These are phyloP conservation scores for Meandrina meandrites DNA, from an alignment of 92 coral and sea anemone species.

Conservation along the genomic window DNA sequence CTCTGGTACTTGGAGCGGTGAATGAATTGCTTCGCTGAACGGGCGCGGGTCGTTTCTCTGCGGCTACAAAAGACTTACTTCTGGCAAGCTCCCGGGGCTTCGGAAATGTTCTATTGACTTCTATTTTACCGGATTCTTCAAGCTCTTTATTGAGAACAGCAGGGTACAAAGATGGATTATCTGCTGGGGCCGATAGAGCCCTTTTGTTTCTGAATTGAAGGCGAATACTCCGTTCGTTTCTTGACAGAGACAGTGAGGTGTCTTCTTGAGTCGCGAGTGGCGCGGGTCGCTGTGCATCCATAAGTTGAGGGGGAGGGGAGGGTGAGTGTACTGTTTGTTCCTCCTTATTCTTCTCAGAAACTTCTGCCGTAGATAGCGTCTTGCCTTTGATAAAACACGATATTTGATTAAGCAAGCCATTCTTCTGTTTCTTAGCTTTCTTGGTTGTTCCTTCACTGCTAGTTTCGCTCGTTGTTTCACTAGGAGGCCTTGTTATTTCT, in stretches of 20 bases:
- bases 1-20: constrained; percentile 46
- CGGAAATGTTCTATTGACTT: neutral
- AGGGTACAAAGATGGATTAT: neutral
- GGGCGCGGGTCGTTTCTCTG: constrained; percentile 58
- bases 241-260: constrained; percentile 11
- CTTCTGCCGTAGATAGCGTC: constrained; percentile 37
- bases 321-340: neutral
- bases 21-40: constrained; percentile 78
- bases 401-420: constrained; percentile 68
- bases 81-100: constrained; percentile 41
- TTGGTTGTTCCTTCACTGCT: constrained; percentile 41
- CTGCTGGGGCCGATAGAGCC: constrained; percentile 21
- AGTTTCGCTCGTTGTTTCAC: constrained; percentile 41
- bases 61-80: constrained; percentile 67
- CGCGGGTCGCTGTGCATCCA: constrained; percentile 1
- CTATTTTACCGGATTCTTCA: constrained; percentile 18
- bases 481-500: constrained; percentile 16
- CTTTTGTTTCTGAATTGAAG: constrained; percentile 6
- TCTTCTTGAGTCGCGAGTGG: constrained; percentile 31
- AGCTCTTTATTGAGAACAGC: neutral
- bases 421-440: constrained; percentile 66
- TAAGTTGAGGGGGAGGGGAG: constrained; percentile 20
- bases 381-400: constrained; percentile 73
- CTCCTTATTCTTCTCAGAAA: constrained; percentile 21
- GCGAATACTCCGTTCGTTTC: constrained; percentile 9